Percentiles rank a stretch among this genome's conserved stretches.
Conservation (phyloP, 1,140 invertebrate genomes). For the Magallana ariakensis region DNA sequence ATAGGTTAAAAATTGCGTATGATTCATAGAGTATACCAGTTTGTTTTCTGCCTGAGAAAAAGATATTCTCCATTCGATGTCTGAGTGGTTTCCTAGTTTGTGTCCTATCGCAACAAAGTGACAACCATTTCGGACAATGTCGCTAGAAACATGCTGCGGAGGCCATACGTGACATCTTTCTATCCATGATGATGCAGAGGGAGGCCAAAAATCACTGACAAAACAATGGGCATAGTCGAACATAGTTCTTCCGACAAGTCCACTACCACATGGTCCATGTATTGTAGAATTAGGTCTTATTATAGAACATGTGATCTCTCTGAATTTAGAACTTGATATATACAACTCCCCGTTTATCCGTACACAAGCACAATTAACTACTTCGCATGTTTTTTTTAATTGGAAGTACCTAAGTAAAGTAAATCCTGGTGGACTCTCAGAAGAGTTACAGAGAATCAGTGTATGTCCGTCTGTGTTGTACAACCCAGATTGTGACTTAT, state of each 20-base stretch:
- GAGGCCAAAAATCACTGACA: constrained; percentile 36
- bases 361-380: background rate
- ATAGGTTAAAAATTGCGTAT: constrained; percentile 46
- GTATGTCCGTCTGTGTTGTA: background rate
- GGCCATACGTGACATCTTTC: constrained; percentile 34
- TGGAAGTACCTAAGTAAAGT: background rate
- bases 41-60: constrained; percentile 47
- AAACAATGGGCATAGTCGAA: constrained; percentile 26
- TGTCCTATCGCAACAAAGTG: constrained; percentile 45
- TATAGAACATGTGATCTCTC: background rate
- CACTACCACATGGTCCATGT: constrained; percentile 42
- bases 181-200: constrained; percentile 18
- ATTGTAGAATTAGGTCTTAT: background rate
- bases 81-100: background rate
- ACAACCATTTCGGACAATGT: constrained; percentile 43
- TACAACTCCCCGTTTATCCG: background rate
- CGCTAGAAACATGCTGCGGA: background rate
- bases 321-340: background rate
- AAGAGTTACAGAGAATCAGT: background rate
- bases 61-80: constrained; percentile 51
- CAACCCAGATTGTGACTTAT: background rate
- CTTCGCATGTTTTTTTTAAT: no score
- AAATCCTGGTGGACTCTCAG: background rate
- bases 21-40: constrained; percentile 40
- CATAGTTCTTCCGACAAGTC: background rate